Conservation (phyloP, 2,888 invertebrate genomes). For the Platynereis dumerilii region DNA sequence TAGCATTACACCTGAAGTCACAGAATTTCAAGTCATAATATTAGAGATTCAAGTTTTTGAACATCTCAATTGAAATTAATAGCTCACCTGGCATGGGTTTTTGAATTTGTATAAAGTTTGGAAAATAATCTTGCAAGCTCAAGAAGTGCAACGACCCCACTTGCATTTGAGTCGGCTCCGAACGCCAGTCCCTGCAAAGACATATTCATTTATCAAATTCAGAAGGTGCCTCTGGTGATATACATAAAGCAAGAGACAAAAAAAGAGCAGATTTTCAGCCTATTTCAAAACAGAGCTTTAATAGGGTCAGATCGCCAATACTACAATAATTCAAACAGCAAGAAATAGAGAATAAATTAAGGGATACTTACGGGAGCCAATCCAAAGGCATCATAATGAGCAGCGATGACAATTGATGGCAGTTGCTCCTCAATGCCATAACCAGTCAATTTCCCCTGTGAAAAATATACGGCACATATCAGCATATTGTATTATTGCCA, state of each 20-base stretch:
- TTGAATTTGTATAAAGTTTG: slow-evolving; percentile 78
- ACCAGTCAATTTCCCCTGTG: slow-evolving; percentile 68
- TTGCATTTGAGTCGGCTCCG: slow-evolving; percentile 92
- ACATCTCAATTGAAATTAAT: too few species aligned
- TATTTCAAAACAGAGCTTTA: too few species aligned
- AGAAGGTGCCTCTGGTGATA: neutral
- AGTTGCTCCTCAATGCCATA: slow-evolving; percentile 74
- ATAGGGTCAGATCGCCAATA: too few species aligned
- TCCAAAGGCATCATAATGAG: slow-evolving; percentile 91
- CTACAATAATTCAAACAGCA: too few species aligned
- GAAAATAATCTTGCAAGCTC: slow-evolving; percentile 89
- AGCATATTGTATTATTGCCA: neutral
- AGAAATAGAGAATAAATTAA: too few species aligned
- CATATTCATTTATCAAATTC: neutral
- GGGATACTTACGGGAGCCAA: slow-evolving; percentile 83
- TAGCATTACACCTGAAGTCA: neutral
- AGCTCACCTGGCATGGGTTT: slow-evolving; percentile 68
- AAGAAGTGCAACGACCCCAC: slow-evolving; percentile 85
- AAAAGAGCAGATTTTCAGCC: too few species aligned
- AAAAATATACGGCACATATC: slow-evolving; percentile 7
- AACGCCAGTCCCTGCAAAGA: slow-evolving; percentile 69
- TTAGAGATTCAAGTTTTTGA: too few species aligned
- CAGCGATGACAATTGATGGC: slow-evolving; percentile 87
- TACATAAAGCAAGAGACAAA: neutral
- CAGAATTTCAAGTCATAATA: too few species aligned